Base-by-base conservation (phyloP, 37 sponge, comb jelly and placozoan genomes). In the Agelas oroides region DNA sequence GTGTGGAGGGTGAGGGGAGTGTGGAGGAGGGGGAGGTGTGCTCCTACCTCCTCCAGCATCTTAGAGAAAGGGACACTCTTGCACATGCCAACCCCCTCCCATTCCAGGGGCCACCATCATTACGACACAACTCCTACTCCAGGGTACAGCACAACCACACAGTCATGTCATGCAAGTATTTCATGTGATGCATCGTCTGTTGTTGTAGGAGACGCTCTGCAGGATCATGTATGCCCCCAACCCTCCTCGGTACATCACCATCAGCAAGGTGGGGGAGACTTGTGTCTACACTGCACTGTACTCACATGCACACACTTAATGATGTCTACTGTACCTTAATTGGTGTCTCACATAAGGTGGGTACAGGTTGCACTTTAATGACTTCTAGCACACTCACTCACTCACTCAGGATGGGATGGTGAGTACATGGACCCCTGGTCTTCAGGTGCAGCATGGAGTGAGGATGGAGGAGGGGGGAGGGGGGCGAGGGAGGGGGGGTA, bases 41-140 rank as follows among this genome's bases (percentile, higher is more conserved):
- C 81, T 88, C 97, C 23, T 99, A 93, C 92, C 32, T 97, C 58
- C 75, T 99, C 32, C 88, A 84, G 14, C 89, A 96, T 63, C 82
- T 93, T 55, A 80, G 76, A 53, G 97, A 99, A 78, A 89, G 80
- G 84, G 98, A 97, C 64, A 79, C 82, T 5, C 53, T 55, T 1
- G 20, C 52, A 14, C 15, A 64, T 0, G 65, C 56, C 21, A 53
- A 41, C 36, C 33, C 75, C 2, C 61, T 76, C 1, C 91, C 94
- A 25, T 86, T 94, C 63, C 87, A 84, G 55, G 84, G 73, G 16
- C 82, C 75, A 40, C 86, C 86, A 1, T 75, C 65, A 60, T 72
- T 79, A 5, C 59, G 59, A 27, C 85, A 79, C 59, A 88, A 56
- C 65, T 70, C 80, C 52, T 59, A 79, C 80, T 77, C 83, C 40